phyloP scores from a whole-genome alignment of 2,113 vertebrate species.

The Notothenia rossii region DNA sequence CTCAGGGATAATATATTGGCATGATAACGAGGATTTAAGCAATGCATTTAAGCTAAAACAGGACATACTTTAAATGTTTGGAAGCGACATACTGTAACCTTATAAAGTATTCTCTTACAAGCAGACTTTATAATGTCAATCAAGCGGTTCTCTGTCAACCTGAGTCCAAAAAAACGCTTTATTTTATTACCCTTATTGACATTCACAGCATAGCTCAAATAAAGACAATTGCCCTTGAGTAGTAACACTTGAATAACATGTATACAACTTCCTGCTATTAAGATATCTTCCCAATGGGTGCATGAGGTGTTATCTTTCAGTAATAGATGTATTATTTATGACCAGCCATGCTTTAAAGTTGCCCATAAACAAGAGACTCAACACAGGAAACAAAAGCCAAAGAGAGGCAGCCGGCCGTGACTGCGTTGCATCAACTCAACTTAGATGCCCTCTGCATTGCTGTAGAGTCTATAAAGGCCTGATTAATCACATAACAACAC shows the following conservation, averaged over 20 bases:
- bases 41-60: conserved; percentile 11
- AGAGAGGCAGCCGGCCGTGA: conserved; percentile 32
- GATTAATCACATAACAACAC: conserved; percentile 70
- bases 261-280: conserved; percentile 58
- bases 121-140: conserved; percentile 32
- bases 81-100: not conserved
- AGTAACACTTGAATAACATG: conserved; percentile 56
- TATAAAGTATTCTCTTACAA: conserved; percentile 3
- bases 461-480: conserved; percentile 56
- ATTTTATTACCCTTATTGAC: conserved; percentile 49
- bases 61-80: not conserved
- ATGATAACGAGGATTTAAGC: conserved; percentile 12
- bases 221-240: conserved; percentile 64
- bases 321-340: conserved; percentile 67
- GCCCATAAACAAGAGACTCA: conserved; percentile 63
- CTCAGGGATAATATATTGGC: not conserved
- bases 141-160: conserved; percentile 38
- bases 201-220: conserved; percentile 47
- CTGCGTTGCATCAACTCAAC: conserved; percentile 30
- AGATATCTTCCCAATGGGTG: conserved; percentile 51
- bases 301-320: conserved; percentile 44
- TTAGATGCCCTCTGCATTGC: conserved; percentile 31
- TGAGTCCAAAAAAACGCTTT: conserved; percentile 5
- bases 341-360: conserved; percentile 56
- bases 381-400: conserved; percentile 48